Evolutionary conservation across 2,888 invertebrate species (phyloP), one percentile per base, ranked within the genome.

Genomic region (Ophion slaviceki): DNA sequence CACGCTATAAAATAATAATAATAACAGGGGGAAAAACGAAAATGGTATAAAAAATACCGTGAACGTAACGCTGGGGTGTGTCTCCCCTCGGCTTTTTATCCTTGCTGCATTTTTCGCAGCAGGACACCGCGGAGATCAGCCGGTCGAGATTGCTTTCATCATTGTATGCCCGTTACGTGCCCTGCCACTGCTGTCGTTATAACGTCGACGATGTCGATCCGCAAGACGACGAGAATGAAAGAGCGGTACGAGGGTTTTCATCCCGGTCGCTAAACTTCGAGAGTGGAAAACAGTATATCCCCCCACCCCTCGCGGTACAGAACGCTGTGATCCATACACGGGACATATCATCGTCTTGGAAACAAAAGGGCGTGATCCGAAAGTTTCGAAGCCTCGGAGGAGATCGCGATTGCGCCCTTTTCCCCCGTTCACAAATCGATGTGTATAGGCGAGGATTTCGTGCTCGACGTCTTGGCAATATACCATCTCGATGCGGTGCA

Each of bases 121-220:
- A 76, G 82, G 85, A 82, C 86, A 88, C 87, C 86, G 87, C 67
- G 82, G 88, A 90, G 91, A 92, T 91, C 91, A 88, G 87, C 87
- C 86, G 85, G 86, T 87, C 86, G 89, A 90, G 92, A 92, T 92
- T 91, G 90, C 90, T 90, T 90, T 90, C 90, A 90, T 91, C 91
- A 90, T 90, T 92, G 91, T 91, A 91, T 92, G 89, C 89, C 90
- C 88, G 88, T 90, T 91, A 91, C 89, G 91, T 91, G 91, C 89
- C 87, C 67, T 85, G 81, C 80, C 80, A 81, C 76, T 53, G 68
- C 83, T 72, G 86, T 82, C 85, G 85, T 75, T 72, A 74, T 80
- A 74, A 3, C 80, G 80, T 80, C 75, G 78, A 80, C 78, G 75
- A 68, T 76, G 67, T 71, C 85, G 62, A 77, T 72, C 79, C 70